Base-by-base conservation (phyloP, 2,797 vertebrate species). In the Takifugu rubripes region DNA sequence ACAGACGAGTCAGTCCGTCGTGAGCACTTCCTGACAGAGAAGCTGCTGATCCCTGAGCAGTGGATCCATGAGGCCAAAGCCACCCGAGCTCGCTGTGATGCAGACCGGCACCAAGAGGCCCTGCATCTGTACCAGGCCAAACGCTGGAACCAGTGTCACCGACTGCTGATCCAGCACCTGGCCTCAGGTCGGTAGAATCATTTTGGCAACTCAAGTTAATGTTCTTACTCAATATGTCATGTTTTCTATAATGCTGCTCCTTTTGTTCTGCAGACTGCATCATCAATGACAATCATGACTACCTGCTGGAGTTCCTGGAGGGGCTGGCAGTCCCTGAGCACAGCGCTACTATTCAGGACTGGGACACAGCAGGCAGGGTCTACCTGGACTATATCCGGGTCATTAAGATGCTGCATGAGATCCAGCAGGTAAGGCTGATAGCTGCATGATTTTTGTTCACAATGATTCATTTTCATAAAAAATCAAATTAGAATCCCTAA, bases 31-130 rank as follows among this genome's bases (percentile, higher is more conserved):
- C 92, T 99, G 36, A 94, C 84, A 0, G 86, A 93, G 74, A 79
- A 88, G 54, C 91, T 98, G 47, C 87, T 89, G 49, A 61, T 98
- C 16, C 97, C 97, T 0, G 83, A 93, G 0, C 86, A 61, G 27
- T 99, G 97, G 97, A 92, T 99, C 54, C 93, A 98, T 0, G 87
- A 96, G 48, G 95, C 96, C 26, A 98, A 98, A 76, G 95, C 95
- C 0, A 83, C 90, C 0, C 83, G 93, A 0, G 95, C 97, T 0
- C 88, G 86, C 40, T 68, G 88, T 25, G 84, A 94, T 16, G 89
- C 82, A 0, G 82, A 97, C 89, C 71, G 68, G 24, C 94, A 93
- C 33, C 88, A 80, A 6, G 93, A 98, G 78, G 94, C 94, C 0
- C 89, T 95, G 29, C 95, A 95, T 81, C 77, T 98, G 24, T 94